Conservation (phyloP, 2,113 vertebrate genomes). For the Heterochromis multidens region DNA sequence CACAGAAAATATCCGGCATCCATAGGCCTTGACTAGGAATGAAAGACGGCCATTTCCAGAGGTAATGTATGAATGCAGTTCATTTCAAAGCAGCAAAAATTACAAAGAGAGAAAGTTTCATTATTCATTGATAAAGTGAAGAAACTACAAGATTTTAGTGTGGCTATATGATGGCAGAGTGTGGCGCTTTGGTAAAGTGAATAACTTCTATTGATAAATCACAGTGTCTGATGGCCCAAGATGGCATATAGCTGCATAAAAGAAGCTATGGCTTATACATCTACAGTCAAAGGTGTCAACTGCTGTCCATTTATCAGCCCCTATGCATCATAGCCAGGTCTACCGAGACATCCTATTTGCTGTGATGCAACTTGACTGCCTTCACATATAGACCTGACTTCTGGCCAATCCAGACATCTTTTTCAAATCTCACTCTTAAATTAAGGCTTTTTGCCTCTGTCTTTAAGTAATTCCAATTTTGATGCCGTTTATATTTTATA, state of each 20-base stretch:
- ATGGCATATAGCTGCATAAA: background rate
- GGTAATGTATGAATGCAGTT: slow-evolving; percentile 32
- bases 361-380: background rate
- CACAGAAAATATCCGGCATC: slow-evolving; percentile 33
- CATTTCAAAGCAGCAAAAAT: slow-evolving; percentile 26
- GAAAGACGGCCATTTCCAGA: slow-evolving; percentile 39
- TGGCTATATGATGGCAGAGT: background rate
- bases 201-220: background rate
- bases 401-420: background rate
- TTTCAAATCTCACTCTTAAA: background rate
- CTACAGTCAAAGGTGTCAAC: background rate
- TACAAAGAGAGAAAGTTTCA: slow-evolving; percentile 12
- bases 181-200: background rate
- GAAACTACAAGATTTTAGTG: background rate
- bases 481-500: background rate
- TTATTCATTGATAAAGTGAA: background rate
- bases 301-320: background rate
- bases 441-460: background rate
- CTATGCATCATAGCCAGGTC: background rate
- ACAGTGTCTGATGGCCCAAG: background rate
- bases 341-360: background rate
- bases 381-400: background rate
- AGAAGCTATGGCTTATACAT: background rate
- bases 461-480: background rate
- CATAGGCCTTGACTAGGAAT: slow-evolving; percentile 49